Evolutionary conservation across 2,797 vertebrate genomes (phyloP), one percentile per base, ranked within the genome.

Genomic region (Falco novaeseelandiae): DNA sequence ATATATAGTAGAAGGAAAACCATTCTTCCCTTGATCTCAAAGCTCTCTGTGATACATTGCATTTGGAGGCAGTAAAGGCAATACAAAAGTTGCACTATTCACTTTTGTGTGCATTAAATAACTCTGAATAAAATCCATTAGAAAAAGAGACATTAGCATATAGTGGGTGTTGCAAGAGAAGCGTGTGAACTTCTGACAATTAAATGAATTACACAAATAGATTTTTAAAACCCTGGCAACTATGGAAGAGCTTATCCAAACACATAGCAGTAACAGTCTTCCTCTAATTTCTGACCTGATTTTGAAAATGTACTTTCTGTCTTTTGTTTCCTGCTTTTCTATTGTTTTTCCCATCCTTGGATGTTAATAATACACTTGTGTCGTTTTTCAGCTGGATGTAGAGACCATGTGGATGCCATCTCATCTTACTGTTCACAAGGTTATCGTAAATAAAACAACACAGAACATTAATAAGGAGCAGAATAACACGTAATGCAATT

Each of bases 371-470:
- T 69, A 70, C 65, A 55, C 59, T 82, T 48, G 9, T 90, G n/a
- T 57, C 6, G 2, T 80, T 89, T 81, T 92, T 89, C 87, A 73
- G 69, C 54, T 80, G 79, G 66, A 70, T 65, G 17, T 85, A 46
- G 91, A 96, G 61, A 76, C 49, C 48, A 48, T 26, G 65, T 69
- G n/a, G 69, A 72, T 95, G 86, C 38, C 51, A 73, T 94, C 91
- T 92, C 84, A 66, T 87, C 42, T 90, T 93, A 76, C 79, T 85
- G 59, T 84, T 96, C 91, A 90, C 81, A 90, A 85, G 85, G 51
- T 89, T 93, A 89, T 95, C 5, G 29, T 93, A 97, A 95, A 96
- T 92, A 96, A 92, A 97, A 87, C 79, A 69, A 69, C 62, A 86
- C 0, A 54, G 90, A 96, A 88, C 92, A 95, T 96, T 97, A 96